phyloP scores from a whole-genome alignment of 2,888 invertebrate species.

The Plutella xylostella region DNA sequence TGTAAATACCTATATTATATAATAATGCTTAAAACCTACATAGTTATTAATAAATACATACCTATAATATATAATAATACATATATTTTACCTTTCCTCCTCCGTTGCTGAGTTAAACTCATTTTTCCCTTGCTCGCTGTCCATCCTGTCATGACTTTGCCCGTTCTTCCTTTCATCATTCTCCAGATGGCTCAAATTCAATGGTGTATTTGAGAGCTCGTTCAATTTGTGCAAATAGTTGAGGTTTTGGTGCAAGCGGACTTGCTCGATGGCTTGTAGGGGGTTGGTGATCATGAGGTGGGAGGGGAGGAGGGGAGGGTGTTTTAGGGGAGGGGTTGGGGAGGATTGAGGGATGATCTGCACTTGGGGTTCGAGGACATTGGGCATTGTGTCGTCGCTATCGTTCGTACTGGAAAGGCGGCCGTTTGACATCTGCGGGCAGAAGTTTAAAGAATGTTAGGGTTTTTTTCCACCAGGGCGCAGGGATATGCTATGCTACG shows the following conservation, averaged over 20 bases:
- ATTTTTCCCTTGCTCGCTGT: constrained; percentile 29
- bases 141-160: constrained; percentile 25
- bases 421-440: constrained; percentile 60
- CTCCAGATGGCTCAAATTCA: constrained; percentile 58
- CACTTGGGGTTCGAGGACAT: constrained; percentile 59
- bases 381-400: constrained; percentile 61
- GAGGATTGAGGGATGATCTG: constrained; percentile 56
- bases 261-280: constrained; percentile 53
- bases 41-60: too few relatives aligned
- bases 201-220: constrained; percentile 54
- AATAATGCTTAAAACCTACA: too few relatives aligned
- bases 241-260: constrained; percentile 44
- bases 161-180: constrained; percentile 38
- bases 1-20: too few relatives aligned
- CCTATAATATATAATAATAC: too few relatives aligned
- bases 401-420: constrained; percentile 63
- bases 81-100: constrained; percentile 38
- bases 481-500: too few relatives aligned
- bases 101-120: constrained; percentile 44
- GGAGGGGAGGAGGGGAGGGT: constrained; percentile 26
- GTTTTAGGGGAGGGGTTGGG: constrained; percentile 36
- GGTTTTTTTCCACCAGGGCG: too few relatives aligned
- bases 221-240: constrained; percentile 41
- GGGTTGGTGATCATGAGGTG: constrained; percentile 38
- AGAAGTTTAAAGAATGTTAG: background rate